Evolutionary conservation across 1,140 invertebrate genomes (phyloP).

Genomic region (Drosophila baimaii): DNA sequence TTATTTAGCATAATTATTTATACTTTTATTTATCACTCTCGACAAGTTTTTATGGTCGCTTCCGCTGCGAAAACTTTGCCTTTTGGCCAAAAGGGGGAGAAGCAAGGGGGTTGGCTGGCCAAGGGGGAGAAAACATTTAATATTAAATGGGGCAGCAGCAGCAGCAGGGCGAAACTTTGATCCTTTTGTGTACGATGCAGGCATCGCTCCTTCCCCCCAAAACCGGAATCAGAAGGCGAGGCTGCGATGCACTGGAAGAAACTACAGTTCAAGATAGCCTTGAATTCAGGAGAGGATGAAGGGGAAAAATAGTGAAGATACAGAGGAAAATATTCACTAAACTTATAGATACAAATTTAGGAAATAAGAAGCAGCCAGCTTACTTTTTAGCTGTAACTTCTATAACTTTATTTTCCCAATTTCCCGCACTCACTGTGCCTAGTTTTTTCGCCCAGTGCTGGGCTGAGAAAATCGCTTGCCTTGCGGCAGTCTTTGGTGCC

Average conservation of each 20-base stretch:
- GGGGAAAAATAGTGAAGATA: neutral
- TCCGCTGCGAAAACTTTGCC: slow-evolving; percentile 24
- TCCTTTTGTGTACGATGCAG: slow-evolving; percentile 42
- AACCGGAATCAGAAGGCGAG: slow-evolving; percentile 7
- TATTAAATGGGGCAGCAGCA: slow-evolving; percentile 51
- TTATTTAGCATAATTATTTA: slow-evolving; percentile 74
- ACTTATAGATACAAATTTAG: neutral
- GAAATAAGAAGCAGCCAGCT: neutral
- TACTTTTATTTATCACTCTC: slow-evolving; percentile 59
- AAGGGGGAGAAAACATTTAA: slow-evolving; percentile 58
- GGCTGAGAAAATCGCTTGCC: slow-evolving; percentile 1
- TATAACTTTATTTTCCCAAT: too few species aligned
- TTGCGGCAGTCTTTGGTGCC: slow-evolving; percentile 27
- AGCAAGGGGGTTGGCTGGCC: slow-evolving; percentile 1
- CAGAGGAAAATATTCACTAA: too few species aligned
- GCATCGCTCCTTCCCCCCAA: neutral
- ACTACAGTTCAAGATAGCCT: too few species aligned
- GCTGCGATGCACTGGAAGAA: neutral
- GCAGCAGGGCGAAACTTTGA: slow-evolving; percentile 42
- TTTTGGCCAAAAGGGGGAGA: neutral
- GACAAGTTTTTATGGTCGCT: slow-evolving; percentile 35
- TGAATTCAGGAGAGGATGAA: too few species aligned
- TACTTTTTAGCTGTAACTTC: too few species aligned
- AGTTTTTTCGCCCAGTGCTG: neutral
- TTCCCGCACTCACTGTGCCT: neutral